Conservation (phyloP, 2,888 invertebrate genomes). For the Callyntrura guangdongensis region DNA sequence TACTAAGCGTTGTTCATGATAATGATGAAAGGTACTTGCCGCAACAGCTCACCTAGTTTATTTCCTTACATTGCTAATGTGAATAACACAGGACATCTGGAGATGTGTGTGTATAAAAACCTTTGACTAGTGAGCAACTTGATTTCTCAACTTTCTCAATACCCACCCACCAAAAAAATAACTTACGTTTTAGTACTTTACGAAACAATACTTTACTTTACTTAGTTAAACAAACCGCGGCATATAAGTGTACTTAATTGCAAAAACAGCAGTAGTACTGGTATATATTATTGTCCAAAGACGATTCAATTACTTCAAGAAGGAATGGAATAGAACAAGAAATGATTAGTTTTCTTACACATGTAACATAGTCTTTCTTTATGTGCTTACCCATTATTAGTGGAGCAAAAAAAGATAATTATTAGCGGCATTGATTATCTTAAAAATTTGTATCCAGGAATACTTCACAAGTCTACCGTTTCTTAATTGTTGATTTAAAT, state of each 20-base stretch:
- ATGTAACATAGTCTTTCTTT: neutral
- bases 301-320: neutral
- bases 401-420: neutral
- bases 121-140: slow-evolving; percentile 49
- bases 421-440: slow-evolving; percentile 5
- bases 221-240: neutral
- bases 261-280: neutral
- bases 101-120: slow-evolving; percentile 10
- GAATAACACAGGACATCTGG: neutral
- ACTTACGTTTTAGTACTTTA: neutral
- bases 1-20: neutral
- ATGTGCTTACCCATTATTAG: neutral
- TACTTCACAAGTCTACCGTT: slow-evolving; percentile 24
- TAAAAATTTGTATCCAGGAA: slow-evolving; percentile 29
- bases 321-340: neutral
- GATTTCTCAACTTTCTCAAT: slow-evolving; percentile 16
- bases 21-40: neutral
- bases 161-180: neutral
- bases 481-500: neutral
- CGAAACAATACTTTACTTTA: neutral
- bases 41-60: slow-evolving; percentile 41
- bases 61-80: neutral
- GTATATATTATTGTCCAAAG: neutral
- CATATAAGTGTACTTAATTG: neutral
- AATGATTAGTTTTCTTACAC: neutral